A percentile compares a stretch with the other conserved stretches of the same genome.
These are phyloP conservation scores for Euphysa ruthae DNA, from an alignment of 30 jellyfish, hydroid and myxozoan species.

Conservation along the genomic window DNA sequence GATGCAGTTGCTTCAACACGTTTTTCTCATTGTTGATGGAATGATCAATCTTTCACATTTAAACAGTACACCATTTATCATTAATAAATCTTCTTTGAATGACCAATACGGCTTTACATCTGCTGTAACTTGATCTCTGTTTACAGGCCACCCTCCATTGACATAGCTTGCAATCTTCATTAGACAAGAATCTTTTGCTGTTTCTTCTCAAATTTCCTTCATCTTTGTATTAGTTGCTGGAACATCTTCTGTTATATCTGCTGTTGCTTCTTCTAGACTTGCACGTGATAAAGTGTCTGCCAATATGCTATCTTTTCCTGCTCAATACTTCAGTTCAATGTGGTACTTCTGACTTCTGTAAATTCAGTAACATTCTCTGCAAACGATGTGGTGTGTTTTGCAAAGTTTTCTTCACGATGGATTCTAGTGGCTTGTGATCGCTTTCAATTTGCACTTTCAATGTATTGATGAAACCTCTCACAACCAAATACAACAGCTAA, in stretches of 20 bases:
- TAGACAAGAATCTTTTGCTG: background rate
- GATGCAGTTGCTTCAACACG: no score
- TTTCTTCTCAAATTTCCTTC: background rate
- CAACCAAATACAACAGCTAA: background rate
- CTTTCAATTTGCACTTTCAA: constrained; percentile 3
- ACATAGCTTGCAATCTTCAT: no score
- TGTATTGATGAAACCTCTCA: background rate
- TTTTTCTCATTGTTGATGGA: no score
- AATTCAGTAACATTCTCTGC: background rate
- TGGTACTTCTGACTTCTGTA: background rate
- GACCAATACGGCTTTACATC: no score
- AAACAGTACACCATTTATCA: no score
- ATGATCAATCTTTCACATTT: no score
- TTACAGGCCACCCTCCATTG: no score
- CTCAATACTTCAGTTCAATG: background rate
- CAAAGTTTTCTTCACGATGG: background rate
- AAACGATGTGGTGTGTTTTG: constrained; percentile 13
- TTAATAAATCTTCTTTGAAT: no score
- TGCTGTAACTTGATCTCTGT: no score
- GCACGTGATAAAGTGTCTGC: background rate
- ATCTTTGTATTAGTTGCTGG: background rate
- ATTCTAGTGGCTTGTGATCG: constrained; percentile 23
- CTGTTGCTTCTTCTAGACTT: background rate
- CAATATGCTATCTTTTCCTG: constrained; percentile 11
- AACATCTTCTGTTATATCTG: background rate